phyloP scores from a whole-genome alignment of 2,888 invertebrate species.

The Liodrosophila aerea region DNA sequence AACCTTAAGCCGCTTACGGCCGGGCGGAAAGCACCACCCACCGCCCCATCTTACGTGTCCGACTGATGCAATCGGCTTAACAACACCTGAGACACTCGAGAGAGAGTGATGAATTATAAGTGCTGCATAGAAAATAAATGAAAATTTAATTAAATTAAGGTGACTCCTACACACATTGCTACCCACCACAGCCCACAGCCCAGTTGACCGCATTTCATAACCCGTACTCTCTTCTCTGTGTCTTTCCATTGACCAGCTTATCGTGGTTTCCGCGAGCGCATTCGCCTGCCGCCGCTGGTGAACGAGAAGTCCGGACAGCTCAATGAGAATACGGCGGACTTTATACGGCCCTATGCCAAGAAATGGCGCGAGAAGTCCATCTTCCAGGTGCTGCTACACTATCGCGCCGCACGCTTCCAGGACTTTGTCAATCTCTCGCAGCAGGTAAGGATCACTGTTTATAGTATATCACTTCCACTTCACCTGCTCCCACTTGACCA shows the following conservation, averaged over 20 bases:
- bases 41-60: background rate
- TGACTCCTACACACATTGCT: slow-evolving; percentile 43
- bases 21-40: slow-evolving; percentile 4
- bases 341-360: slow-evolving; percentile 88
- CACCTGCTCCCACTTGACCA: too few relatives aligned
- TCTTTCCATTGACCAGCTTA: slow-evolving; percentile 83
- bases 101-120: slow-evolving; percentile 66
- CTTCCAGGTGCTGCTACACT: slow-evolving; percentile 91
- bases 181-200: slow-evolving; percentile 8
- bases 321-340: slow-evolving; percentile 88
- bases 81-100: slow-evolving; percentile 31
- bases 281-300: slow-evolving; percentile 86
- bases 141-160: slow-evolving; percentile 83
- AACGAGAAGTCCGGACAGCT: slow-evolving; percentile 86
- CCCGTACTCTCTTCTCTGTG: slow-evolving; percentile 3
- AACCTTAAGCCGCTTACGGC: slow-evolving; percentile 46
- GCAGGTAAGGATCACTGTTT: slow-evolving; percentile 90
- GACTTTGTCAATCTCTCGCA: slow-evolving; percentile 94
- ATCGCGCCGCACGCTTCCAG: slow-evolving; percentile 91
- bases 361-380: slow-evolving; percentile 92
- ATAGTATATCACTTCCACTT: too few relatives aligned
- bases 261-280: slow-evolving; percentile 87
- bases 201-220: slow-evolving; percentile 48
- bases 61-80: slow-evolving; percentile 70
- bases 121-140: slow-evolving; percentile 80